phyloP scores from a whole-genome alignment of 2,797 vertebrate species.

The Crocidura indochinensis region DNA sequence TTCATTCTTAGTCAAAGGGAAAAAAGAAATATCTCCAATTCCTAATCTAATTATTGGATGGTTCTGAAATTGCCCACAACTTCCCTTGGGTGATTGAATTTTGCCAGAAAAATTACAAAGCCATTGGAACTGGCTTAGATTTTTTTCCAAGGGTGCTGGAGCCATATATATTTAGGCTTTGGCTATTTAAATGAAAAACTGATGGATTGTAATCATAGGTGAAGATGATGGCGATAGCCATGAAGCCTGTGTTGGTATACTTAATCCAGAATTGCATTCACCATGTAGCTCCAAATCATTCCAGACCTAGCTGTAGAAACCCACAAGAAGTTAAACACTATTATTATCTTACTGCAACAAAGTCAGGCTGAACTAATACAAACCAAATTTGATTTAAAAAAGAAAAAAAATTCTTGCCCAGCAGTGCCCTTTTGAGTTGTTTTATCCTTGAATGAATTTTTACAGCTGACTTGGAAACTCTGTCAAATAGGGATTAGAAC shows the following conservation, averaged over 20 bases:
- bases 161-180: not conserved
- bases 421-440: constrained; percentile 77
- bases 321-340: constrained; percentile 64
- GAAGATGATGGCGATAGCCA: constrained; percentile 14
- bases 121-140: constrained; percentile 17
- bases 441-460: constrained; percentile 86
- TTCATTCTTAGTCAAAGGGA: not conserved
- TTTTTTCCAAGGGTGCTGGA: not conserved
- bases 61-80: constrained; percentile 4
- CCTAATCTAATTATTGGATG: not conserved
- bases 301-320: constrained; percentile 59
- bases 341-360: constrained; percentile 80
- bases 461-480: constrained; percentile 85
- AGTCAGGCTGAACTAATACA: constrained; percentile 82
- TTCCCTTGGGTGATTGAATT: not conserved
- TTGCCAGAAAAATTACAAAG: not conserved
- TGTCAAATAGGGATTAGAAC: constrained; percentile 74
- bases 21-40: not conserved
- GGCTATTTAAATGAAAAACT: constrained; percentile 15
- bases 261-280: constrained; percentile 39
- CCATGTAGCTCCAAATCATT: constrained; percentile 11
- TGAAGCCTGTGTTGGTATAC: not conserved
- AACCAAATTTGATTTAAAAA: constrained; percentile 84
- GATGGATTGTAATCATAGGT: constrained; percentile 38
- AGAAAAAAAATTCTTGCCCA: constrained; percentile 78